Base-by-base conservation (phyloP, 2,113 vertebrate genomes). In the Elephantulus edwardii region DNA sequence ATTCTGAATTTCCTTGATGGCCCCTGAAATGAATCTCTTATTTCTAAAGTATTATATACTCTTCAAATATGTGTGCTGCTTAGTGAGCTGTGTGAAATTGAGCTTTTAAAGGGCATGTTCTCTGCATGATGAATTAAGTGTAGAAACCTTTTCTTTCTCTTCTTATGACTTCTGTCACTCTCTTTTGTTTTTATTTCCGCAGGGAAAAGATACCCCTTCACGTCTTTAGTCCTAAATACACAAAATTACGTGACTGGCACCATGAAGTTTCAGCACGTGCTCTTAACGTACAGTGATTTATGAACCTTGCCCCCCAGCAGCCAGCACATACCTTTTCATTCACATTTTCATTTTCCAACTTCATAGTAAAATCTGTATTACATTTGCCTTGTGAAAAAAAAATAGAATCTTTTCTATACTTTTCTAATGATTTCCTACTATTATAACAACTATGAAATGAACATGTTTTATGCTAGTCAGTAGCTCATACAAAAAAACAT, bases 171-270 rank as follows among this genome's bases (percentile, higher is more conserved):
- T 95, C 97, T 97, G 0, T 98, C 94, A 77, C 97, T 95, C 72
- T 86, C 87, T 97, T 96, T 80, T 88, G 64, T 71, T 88, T 84
- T 89, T 95, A 78, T 98, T 97, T 96, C 60, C 97, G 95, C 98
- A 99, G 99, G 98, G 97, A 97, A 97, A 98, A 98, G 98, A 92
- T 97, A 97, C 98, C 98, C 97, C 97, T 98, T 97, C 98, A 98
- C 96, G 95, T 98, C 97, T 98, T 99, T 96, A 99, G 98, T 93
- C 99, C 99, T 92, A 99, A 98, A 98, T 99, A 99, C 93, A 97
- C 98, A 97, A 98, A 99, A 97, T 98, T 99, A 97, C 98, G 99
- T 97, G 98, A 99, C 98, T 99, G 99, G 99, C 99, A 99, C 97
- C 99, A 99, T 92, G 99, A 98, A 95, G 99, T 99, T 97, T 99